phyloP scores from a whole-genome alignment of 2,888 invertebrate genomes.

The Caradrina kadenii region DNA sequence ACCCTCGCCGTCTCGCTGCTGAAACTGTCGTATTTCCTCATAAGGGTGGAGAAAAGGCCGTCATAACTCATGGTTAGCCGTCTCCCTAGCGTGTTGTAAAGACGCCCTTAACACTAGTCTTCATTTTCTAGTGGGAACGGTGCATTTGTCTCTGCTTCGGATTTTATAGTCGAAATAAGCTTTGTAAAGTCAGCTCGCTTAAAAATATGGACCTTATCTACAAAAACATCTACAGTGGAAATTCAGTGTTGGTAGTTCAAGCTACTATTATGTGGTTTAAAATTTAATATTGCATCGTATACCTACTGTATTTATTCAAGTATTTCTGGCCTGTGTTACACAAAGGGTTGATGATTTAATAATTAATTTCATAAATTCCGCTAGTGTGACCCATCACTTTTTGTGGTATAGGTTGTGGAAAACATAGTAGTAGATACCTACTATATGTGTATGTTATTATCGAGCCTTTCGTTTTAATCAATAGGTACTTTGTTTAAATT shows the following conservation, averaged over 20 bases:
- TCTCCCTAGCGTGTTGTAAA: constrained; percentile 88
- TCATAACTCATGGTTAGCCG: constrained; percentile 88
- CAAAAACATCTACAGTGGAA: constrained; percentile 43
- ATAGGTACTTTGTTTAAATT: neutral
- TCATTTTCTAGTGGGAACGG: constrained; percentile 84
- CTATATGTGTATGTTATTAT: neutral
- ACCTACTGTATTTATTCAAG: constrained; percentile 26
- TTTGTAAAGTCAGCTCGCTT: constrained; percentile 44
- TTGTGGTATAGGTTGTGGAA: neutral
- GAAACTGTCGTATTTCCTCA: constrained; percentile 90
- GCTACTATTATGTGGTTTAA: constrained; percentile 24
- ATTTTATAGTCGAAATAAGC: constrained; percentile 67
- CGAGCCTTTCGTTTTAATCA: neutral
- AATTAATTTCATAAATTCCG: constrained; percentile 31
- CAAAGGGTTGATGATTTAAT: constrained; percentile 36
- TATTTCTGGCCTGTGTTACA: constrained; percentile 21
- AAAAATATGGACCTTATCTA: constrained; percentile 55
- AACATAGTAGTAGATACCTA: constrained; percentile 1
- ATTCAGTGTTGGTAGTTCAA: constrained; percentile 26
- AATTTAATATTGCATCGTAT: constrained; percentile 34
- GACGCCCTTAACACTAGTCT: constrained; percentile 90
- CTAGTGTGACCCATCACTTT: constrained; percentile 2
- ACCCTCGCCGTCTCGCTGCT: constrained; percentile 78
- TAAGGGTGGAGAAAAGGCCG: constrained; percentile 88
- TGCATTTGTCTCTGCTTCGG: constrained; percentile 75